Evolutionary conservation across 53 echinoderm and acorn worm species (phyloP).

Genomic region (Mesocentrotus franciscanus): DNA sequence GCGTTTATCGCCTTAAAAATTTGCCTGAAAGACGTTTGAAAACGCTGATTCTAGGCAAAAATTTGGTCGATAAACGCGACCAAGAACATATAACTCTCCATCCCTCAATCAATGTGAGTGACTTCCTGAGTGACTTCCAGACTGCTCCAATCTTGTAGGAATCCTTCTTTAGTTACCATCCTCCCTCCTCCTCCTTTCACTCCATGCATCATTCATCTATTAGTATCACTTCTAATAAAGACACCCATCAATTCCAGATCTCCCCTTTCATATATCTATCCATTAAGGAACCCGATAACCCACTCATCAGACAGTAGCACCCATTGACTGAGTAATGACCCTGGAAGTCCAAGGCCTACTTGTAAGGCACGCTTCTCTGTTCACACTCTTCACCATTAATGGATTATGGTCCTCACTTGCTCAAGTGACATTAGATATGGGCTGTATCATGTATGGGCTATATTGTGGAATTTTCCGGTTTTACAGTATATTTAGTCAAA

Average conservation of each 20-base stretch:
- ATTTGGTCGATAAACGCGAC: too few species aligned
- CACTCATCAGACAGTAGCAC: conserved; percentile 8
- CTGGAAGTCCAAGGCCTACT: neutral
- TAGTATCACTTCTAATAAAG: neutral
- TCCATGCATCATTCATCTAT: neutral
- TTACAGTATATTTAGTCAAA: too few species aligned
- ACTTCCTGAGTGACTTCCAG: neutral
- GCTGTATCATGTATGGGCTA: too few species aligned
- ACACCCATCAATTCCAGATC: neutral
- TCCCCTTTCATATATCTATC: neutral
- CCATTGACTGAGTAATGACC: conserved; percentile 31
- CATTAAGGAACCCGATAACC: neutral
- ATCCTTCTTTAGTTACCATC: neutral
- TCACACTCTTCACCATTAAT: neutral
- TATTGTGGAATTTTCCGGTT: too few species aligned
- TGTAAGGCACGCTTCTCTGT: neutral
- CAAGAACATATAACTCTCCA: neutral
- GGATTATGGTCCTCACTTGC: neutral
- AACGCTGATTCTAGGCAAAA: too few species aligned
- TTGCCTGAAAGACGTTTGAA: too few species aligned
- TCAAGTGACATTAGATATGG: too few species aligned
- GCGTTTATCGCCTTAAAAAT: too few species aligned
- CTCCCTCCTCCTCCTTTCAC: neutral
- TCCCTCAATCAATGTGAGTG: neutral
- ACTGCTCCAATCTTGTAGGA: neutral